Evolutionary conservation across 2,797 vertebrate species (phyloP).

Genomic region (Sphenodon punctatus): DNA sequence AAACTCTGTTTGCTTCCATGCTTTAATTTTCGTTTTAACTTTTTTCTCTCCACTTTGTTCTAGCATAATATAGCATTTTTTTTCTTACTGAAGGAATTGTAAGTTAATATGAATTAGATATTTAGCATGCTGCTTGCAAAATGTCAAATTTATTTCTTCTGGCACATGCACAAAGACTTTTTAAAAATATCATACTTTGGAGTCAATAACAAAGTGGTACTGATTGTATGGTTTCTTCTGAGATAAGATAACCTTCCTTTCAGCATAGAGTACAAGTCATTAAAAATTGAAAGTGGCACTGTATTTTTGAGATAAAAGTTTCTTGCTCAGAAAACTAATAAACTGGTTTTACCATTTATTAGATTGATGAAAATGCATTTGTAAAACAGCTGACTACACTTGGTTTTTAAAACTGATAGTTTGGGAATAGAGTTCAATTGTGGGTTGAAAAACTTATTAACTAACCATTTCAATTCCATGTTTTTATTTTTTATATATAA

Average conservation of each 20-base stretch:
- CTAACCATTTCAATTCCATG: background rate
- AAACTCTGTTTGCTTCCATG: background rate
- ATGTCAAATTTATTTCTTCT: constrained; percentile 17
- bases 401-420: background rate
- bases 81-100: constrained; percentile 31
- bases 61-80: background rate
- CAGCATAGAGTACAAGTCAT: background rate
- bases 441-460: background rate
- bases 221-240: background rate
- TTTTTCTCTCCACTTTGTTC: background rate
- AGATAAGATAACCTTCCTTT: background rate
- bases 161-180: constrained; percentile 7
- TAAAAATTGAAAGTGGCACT: background rate
- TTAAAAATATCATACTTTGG: background rate
- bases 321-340: background rate
- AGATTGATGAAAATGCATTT: background rate
- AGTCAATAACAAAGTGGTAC: background rate
- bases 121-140: background rate
- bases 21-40: background rate
- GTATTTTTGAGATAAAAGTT: background rate
- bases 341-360: background rate
- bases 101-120: constrained; percentile 27
- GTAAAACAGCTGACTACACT: background rate
- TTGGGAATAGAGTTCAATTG: background rate
- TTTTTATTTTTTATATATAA: too few species aligned